Base-by-base conservation (phyloP, 2,888 invertebrate genomes). In the Achlya flavicornis region DNA sequence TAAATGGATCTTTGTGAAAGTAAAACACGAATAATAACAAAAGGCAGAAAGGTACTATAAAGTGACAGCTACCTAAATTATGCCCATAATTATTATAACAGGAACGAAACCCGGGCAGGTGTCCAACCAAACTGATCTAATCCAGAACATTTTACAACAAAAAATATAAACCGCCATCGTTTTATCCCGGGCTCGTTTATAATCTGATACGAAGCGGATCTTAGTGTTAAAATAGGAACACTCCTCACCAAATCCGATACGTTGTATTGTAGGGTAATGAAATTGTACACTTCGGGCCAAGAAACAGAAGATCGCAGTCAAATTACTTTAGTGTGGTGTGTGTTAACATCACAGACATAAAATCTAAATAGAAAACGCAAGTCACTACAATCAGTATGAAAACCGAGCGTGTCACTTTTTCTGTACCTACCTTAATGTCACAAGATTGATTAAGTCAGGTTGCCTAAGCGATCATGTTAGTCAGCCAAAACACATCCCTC, bases 161-260 rank as follows among this genome's bases (percentile, higher is more conserved):
- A 16, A 35, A 59, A 11, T 10, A 35, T 16, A 59, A 35, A 59
- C 35, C 10, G 58, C 35, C n/a, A 59, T 59, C 16, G 35, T 8
- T 38, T 38, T 32, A 58, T 63, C 63, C 63, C 7, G 32, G 53
- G 19, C 38, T 14, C 35, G 26, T 4, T 60, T 48, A 60, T 63
- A 60, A 63, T 60, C 59, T 53, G 57, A 38, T 19, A 46, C 33
- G 33, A 53, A 53, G 10, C 19, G 16, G 53, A 53, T 53, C 53
- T 53, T 38, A 33, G 35, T 16, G 58, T 14, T 14, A 58, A 26
- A 58, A 33, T 35, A 58, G 35, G 8, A 58, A 14, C 8, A n/a
- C 35, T n/a, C 35, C 3, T 8, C 14, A 58, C 3, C 35, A 32
- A 35, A 58, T 58, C 58, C 35, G 14, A 33, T 35, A 19, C 53